Evolutionary conservation across 2,797 vertebrate species (phyloP), one percentile per base, ranked within the genome.

Genomic region (Anas bahamensis): DNA sequence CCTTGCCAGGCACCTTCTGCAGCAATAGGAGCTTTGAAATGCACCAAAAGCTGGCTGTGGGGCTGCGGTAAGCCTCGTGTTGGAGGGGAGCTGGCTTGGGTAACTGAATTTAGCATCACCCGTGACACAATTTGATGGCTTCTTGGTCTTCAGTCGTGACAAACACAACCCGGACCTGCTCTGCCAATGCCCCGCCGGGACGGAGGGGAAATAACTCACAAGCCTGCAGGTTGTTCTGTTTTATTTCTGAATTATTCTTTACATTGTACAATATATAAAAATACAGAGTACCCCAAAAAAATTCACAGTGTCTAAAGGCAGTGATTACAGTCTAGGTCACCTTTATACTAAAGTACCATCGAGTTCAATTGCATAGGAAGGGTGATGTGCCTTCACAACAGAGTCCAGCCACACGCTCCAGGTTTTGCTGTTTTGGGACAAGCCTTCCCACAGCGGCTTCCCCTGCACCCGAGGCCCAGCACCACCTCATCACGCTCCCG

Each of bases 291-390:
- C 97, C 98, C 98, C 95, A 98, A 98, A 97, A 97, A 96, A 98
- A 98, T 99, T 99, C 98, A 99, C 98, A 99, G 99, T 99, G 98
- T 99, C 98, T 99, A 99, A 99, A 99, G 98, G 98, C 98, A 99
- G 98, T 99, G 98, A 98, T 98, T 98, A 98, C 98, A 98, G 98
- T 98, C 98, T 98, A 98, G 98, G 98, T 98, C 97, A 98, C 98
- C 98, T 96, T 97, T 97, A 94, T 95, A 93, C 98, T 98, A 98
- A 98, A 98, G 98, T 98, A 98, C 98, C 97, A 98, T 98, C 98
- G 98, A 98, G 97, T 95, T 98, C 95, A 95, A 98, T 99, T 99
- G 99, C 99, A 99, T 99, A 99, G 99, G 99, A 99, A 98, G 98
- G 97, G 98, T 97, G 97, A 98, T 97, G 98, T 96, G 98, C 98